These are phyloP conservation scores for Brachypalpus laphriformis DNA, from an alignment of 2,888 invertebrate genomes.

Conservation along the genomic window DNA sequence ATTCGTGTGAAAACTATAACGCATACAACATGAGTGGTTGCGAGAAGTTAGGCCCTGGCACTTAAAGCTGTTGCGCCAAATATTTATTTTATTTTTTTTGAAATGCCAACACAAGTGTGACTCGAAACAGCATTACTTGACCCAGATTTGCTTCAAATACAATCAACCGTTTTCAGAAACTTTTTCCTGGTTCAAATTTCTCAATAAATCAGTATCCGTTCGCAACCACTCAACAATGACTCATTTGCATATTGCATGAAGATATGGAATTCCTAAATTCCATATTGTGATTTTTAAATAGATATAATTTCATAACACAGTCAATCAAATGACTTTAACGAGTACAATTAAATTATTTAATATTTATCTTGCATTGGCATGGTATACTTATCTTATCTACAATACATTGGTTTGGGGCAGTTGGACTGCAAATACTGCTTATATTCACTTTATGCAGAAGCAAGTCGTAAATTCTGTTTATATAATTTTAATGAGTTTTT, in stretches of 20 bases:
- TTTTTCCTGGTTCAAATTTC: background rate
- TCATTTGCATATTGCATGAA: background rate
- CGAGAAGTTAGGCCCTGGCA: too few species aligned
- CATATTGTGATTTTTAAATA: background rate
- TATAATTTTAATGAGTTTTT: slow-evolving; percentile 5
- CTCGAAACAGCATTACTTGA: background rate
- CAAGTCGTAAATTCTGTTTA: slow-evolving; percentile 1
- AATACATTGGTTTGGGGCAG: background rate
- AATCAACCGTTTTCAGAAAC: background rate
- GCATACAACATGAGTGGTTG: too few species aligned
- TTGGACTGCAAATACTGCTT: background rate
- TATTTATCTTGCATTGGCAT: background rate
- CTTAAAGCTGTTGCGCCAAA: too few species aligned
- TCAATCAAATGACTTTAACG: background rate
- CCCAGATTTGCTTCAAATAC: background rate
- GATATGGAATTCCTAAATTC: background rate
- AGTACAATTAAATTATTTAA: background rate
- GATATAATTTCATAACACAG: too few species aligned
- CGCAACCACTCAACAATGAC: background rate
- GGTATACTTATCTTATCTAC: slow-evolving; percentile 22
- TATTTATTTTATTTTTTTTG: too few species aligned
- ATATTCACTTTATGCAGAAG: slow-evolving; percentile 7
- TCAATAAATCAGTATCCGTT: background rate
- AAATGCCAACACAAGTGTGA: background rate
- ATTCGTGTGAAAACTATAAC: too few species aligned